These are phyloP conservation scores for Sialis lutaria DNA, from an alignment of 2,888 invertebrate species.

Conservation along the genomic window DNA sequence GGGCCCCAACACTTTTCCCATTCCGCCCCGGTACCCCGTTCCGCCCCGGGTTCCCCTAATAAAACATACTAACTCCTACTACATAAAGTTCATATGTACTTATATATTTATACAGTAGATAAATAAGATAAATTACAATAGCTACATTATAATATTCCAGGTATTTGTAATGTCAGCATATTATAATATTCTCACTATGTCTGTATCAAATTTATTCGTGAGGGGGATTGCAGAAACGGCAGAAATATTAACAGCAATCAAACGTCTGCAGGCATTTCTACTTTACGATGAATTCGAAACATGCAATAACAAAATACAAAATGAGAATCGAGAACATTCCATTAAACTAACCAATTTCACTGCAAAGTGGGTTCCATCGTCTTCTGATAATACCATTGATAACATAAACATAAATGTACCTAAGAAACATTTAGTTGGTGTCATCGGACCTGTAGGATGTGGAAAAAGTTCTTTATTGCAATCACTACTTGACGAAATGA, in stretches of 20 bases:
- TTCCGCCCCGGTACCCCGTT: too few relatives aligned
- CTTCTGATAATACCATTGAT: slow-evolving; percentile 19
- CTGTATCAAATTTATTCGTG: slow-evolving; percentile 24
- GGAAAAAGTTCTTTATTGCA: slow-evolving; percentile 52
- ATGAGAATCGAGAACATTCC: neutral
- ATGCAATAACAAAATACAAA: neutral
- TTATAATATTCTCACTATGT: too few relatives aligned
- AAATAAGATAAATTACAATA: too few relatives aligned
- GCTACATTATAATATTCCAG: too few relatives aligned
- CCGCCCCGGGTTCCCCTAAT: too few relatives aligned
- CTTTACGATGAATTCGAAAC: slow-evolving; percentile 19
- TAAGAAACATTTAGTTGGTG: slow-evolving; percentile 26
- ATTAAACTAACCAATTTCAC: slow-evolving; percentile 16
- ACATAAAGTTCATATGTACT: too few relatives aligned
- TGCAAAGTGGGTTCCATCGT: slow-evolving; percentile 20
- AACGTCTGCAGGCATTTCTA: slow-evolving; percentile 24
- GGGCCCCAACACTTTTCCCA: too few relatives aligned
- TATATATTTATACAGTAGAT: too few relatives aligned
- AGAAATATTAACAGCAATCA: slow-evolving; percentile 27
- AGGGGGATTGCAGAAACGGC: slow-evolving; percentile 28
- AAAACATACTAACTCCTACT: too few relatives aligned
- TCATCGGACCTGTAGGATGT: slow-evolving; percentile 39
- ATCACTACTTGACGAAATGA: slow-evolving; percentile 42
- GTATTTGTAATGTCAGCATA: too few relatives aligned
- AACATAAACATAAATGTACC: slow-evolving; percentile 17